Conservation (phyloP, 2,113 vertebrate genomes). For the Saguinus imperator region DNA sequence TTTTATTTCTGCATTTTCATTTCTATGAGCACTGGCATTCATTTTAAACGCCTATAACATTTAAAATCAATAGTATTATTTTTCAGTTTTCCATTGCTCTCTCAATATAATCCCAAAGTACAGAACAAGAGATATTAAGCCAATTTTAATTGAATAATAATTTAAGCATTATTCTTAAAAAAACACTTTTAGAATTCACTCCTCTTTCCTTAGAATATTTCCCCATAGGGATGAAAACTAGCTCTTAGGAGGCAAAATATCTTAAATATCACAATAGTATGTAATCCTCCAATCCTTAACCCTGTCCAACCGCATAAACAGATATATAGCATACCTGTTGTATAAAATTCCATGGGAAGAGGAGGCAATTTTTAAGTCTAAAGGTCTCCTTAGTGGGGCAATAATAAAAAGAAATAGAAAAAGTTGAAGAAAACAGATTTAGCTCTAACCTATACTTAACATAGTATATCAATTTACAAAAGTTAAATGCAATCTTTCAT, state of each 20-base stretch:
- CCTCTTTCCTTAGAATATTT: background rate
- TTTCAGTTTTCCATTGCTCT: background rate
- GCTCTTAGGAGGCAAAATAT: background rate
- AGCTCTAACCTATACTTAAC: background rate
- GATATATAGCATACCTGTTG: background rate
- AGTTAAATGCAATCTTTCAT: constrained; percentile 1
- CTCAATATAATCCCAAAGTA: background rate
- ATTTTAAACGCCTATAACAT: background rate
- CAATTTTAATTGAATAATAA: background rate
- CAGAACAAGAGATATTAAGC: background rate
- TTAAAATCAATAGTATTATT: background rate
- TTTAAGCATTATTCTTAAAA: background rate
- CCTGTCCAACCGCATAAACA: background rate
- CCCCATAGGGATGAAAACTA: background rate
- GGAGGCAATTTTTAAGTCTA: background rate
- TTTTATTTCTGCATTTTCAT: constrained; percentile 32
- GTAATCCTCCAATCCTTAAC: background rate
- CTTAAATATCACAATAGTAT: background rate
- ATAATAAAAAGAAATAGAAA: background rate
- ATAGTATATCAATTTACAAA: background rate
- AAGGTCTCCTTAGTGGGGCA: background rate
- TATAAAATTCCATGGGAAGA: background rate
- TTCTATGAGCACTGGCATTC: background rate
- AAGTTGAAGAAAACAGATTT: background rate
- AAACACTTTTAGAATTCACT: background rate